Conservation (phyloP, 2,113 vertebrate species). For the Oophaga pumilio region DNA sequence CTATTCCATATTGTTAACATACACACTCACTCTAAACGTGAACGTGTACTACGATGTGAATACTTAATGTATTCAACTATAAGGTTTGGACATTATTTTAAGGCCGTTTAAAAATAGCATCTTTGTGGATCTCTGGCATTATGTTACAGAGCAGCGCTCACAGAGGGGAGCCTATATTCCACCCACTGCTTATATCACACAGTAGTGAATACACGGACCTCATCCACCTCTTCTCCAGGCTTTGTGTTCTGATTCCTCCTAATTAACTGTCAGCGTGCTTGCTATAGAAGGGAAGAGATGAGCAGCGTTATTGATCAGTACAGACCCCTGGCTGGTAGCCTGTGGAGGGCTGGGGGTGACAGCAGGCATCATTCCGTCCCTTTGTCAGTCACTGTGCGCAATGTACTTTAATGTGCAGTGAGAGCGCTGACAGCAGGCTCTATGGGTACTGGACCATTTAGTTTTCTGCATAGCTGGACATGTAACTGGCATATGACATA, state of each 20-base stretch:
- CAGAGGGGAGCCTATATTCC: conserved; percentile 28
- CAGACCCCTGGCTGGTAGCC: conserved; percentile 39
- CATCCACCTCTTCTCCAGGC: not conserved
- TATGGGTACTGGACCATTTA: not conserved
- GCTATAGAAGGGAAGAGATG: conserved; percentile 15
- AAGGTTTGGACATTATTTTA: not conserved
- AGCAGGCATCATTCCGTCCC: not conserved
- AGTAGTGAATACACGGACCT: conserved; percentile 5
- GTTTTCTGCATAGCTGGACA: not conserved
- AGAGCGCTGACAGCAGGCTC: not conserved
- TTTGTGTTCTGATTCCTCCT: conserved; percentile 32
- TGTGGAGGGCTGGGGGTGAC: conserved; percentile 34
- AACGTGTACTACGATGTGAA: not conserved
- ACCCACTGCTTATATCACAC: conserved; percentile 21
- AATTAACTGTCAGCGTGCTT: conserved; percentile 52
- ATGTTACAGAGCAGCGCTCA: conserved; percentile 12
- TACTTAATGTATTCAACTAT: not conserved
- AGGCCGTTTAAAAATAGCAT: conserved; percentile 9
- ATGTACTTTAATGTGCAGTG: conserved; percentile 28
- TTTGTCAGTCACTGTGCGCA: conserved; percentile 9
- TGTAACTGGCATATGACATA: not conserved
- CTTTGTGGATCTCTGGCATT: not conserved
- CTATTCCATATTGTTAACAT: not conserved
- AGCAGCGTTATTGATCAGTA: conserved; percentile 42
- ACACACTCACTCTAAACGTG: not conserved